Base-by-base conservation (phyloP, 1,140 invertebrate genomes). In the Papilio polytes region DNA sequence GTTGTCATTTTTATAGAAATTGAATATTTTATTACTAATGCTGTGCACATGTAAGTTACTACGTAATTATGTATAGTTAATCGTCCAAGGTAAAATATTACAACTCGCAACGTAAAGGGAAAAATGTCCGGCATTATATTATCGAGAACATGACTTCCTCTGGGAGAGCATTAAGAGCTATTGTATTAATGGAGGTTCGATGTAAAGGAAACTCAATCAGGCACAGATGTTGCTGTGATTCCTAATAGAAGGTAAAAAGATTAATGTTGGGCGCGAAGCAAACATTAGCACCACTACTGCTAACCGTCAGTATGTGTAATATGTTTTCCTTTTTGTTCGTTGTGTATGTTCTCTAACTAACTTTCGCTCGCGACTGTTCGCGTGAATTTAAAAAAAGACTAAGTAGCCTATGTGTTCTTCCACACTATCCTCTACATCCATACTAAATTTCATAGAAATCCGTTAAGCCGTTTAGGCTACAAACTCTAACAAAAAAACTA, bases 171-270 rank as follows among this genome's bases (percentile, higher is more conserved):
- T 70, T 70, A 70, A 70, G 20, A 70, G 63, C 63, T 70, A 70
- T 70, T 70, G 63, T 70, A 70, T 70, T 70, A 70, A 70, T 70
- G 63, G 63, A 70, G 63, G 63, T 70, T 70, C 63, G 63, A 70
- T 70, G 63, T 70, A 36, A 70, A 70, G 26, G 63, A 70, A 70
- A 70, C 63, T 70, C 63, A 70, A 70, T 70, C 63, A 70, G 63
- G 22, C 63, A 70, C 63, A 70, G 63, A 70, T 70, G 63, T 70
- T 70, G 26, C 63, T 70, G 63, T 70, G 63, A 70, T 70, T 70
- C 63, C 63, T 70, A 70, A 70, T 26, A 70, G 63, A 70, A 70
- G 63, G 63, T 70, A 70, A 70, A 70, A 36, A 70, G 63, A 70
- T 70, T 70, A 70, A 70, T 70, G 63, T 70, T 4, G 63, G 63